Conservation (phyloP, 2,888 invertebrate genomes). For the Aporophyla nigra region DNA sequence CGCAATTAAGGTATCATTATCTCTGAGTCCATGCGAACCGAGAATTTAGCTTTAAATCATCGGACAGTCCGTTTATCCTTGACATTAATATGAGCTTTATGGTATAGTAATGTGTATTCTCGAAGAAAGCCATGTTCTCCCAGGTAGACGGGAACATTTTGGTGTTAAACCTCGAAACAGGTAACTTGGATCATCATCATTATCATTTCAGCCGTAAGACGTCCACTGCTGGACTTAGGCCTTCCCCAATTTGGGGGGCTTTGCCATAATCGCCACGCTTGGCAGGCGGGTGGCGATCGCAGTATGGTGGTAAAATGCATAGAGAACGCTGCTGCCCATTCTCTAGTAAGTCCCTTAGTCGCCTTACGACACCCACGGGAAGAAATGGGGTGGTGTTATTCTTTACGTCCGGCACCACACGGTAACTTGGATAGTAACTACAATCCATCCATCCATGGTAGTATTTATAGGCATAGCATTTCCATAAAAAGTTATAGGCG, state of each 20-base stretch:
- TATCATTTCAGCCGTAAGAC: too few relatives aligned
- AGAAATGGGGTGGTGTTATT: too few relatives aligned
- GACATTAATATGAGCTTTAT: constrained; percentile 75
- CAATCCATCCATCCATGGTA: too few relatives aligned
- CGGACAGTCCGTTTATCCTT: constrained; percentile 74
- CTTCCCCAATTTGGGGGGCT: too few relatives aligned
- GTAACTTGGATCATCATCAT: constrained; percentile 24
- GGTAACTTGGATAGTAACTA: constrained; percentile 27
- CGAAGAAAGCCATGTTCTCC: constrained; percentile 39
- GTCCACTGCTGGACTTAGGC: too few relatives aligned
- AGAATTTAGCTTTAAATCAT: constrained; percentile 80
- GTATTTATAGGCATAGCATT: constrained; percentile 72
- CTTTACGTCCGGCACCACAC: too few relatives aligned
- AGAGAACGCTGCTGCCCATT: too few relatives aligned
- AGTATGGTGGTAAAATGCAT: too few relatives aligned
- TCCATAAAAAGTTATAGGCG: constrained; percentile 78
- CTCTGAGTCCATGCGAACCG: constrained; percentile 71
- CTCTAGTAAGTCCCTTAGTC: too few relatives aligned
- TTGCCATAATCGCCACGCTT: too few relatives aligned
- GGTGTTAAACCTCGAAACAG: constrained; percentile 31
- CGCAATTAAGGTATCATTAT: constrained; percentile 87
- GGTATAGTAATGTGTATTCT: constrained; percentile 67
- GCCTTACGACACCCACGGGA: too few relatives aligned
- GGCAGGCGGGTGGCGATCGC: too few relatives aligned
- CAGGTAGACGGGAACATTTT: constrained; percentile 47